A percentile compares a stretch with the other conserved stretches of the same genome.
phyloP scores from a whole-genome alignment of 2,797 vertebrate species.

The Acrossocheilus fasciatus region DNA sequence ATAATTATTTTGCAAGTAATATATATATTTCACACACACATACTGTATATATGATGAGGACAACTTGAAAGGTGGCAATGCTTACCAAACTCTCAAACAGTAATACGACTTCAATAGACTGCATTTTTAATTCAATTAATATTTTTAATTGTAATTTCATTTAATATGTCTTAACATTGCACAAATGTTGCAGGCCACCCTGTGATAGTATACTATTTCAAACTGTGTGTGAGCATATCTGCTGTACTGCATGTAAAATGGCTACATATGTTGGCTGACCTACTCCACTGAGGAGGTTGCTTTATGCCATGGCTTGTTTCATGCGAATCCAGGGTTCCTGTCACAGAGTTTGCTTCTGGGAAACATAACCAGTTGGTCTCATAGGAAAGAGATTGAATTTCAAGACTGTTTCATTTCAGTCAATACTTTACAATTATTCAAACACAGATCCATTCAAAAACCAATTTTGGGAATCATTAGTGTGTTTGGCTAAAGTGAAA shows the following conservation, averaged over 20 bases:
- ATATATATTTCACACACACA: too few relatives aligned
- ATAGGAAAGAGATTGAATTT: conserved; percentile 34
- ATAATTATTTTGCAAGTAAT: too few relatives aligned
- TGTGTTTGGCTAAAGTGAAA: background rate
- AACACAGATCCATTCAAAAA: conserved; percentile 5
- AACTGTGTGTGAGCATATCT: background rate
- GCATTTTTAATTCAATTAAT: background rate
- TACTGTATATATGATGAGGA: too few relatives aligned
- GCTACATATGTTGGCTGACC: background rate
- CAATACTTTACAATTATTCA: background rate
- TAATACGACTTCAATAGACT: background rate
- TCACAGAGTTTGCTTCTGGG: conserved; percentile 28
- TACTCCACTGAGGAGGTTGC: background rate
- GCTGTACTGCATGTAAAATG: conserved; percentile 1
- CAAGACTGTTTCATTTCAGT: conserved; percentile 21
- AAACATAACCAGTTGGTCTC: conserved; percentile 12
- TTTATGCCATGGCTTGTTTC: background rate
- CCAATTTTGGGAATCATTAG: background rate
- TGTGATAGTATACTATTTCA: background rate
- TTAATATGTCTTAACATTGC: background rate
- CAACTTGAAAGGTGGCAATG: too few relatives aligned
- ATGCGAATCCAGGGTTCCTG: conserved; percentile 2
- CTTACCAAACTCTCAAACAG: background rate
- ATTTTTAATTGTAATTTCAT: background rate
- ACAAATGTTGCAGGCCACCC: background rate